These are phyloP conservation scores for Choristoneura fumiferana DNA, from an alignment of 1,140 invertebrate species.

Conservation along the genomic window DNA sequence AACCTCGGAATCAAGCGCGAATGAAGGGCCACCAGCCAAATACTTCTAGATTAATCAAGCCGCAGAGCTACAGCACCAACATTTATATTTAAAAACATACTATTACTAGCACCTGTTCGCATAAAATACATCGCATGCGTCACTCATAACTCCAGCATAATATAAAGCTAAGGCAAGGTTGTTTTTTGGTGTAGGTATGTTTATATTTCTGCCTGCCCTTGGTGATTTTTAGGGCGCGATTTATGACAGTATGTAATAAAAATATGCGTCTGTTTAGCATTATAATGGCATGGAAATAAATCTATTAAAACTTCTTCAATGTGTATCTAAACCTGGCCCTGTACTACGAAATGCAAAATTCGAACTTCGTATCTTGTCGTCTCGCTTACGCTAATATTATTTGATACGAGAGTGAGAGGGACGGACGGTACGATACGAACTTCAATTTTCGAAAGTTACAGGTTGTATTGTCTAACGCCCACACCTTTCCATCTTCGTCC, in stretches of 20 bases:
- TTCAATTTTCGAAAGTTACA: too few relatives aligned
- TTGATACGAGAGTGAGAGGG: too few relatives aligned
- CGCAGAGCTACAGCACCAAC: background rate
- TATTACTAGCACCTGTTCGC: constrained; percentile 19
- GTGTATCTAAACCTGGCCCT: too few relatives aligned
- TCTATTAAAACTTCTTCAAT: too few relatives aligned
- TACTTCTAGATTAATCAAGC: constrained; percentile 1
- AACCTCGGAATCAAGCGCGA: background rate
- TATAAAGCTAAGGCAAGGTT: background rate
- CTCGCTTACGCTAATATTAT: too few relatives aligned
- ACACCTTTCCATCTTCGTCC: too few relatives aligned
- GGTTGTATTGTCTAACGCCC: too few relatives aligned
- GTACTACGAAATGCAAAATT: too few relatives aligned
- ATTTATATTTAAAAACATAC: constrained; percentile 11
- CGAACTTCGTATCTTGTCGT: too few relatives aligned
- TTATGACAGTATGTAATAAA: background rate
- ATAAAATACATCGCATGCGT: constrained; percentile 19
- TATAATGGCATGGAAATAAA: too few relatives aligned
- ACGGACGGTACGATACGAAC: too few relatives aligned
- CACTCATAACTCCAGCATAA: constrained; percentile 10
- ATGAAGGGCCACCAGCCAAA: constrained; percentile 6
- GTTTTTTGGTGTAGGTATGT: background rate
- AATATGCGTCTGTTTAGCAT: too few relatives aligned
- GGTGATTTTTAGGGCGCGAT: constrained; percentile 10
- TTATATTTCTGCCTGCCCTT: background rate